Evolutionary conservation across 2,797 vertebrate species (phyloP).

Genomic region (Argentina silus): DNA sequence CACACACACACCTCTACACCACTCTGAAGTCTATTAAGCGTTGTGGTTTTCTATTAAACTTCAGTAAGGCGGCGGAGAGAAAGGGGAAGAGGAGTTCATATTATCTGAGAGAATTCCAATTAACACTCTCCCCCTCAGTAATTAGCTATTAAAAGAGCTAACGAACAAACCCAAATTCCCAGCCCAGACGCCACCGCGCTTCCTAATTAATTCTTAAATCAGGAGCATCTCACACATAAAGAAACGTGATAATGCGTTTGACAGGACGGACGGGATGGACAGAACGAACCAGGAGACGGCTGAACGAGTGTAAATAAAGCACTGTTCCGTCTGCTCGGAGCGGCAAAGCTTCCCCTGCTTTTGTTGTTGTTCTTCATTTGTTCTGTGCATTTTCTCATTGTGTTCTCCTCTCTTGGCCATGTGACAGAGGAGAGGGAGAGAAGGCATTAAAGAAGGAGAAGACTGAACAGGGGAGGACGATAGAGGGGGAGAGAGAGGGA

Average conservation of each 20-base stretch:
- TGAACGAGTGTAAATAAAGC: constrained; percentile 40
- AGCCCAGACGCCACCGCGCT: constrained; percentile 57
- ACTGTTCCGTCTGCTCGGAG: neutral
- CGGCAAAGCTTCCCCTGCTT: constrained; percentile 1
- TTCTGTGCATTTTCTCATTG: constrained; percentile 29
- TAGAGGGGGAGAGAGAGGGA: constrained; percentile 6
- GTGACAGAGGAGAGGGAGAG: constrained; percentile 35
- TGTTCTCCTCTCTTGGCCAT: constrained; percentile 34
- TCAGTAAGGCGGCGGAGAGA: constrained; percentile 47
- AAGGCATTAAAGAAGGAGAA: constrained; percentile 30
- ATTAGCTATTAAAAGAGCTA: constrained; percentile 85
- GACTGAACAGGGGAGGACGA: constrained; percentile 33
- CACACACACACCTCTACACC: neutral
- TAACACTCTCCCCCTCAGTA: constrained; percentile 89
- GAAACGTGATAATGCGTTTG: constrained; percentile 56
- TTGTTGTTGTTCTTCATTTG: constrained; percentile 9
- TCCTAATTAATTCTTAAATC: constrained; percentile 74
- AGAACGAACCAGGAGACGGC: neutral
- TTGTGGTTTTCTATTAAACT: constrained; percentile 67
- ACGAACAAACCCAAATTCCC: constrained; percentile 74
- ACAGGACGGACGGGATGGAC: constrained; percentile 34
- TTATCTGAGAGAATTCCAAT: constrained; percentile 85
- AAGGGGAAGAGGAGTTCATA: constrained; percentile 71
- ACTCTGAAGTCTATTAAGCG: constrained; percentile 48
- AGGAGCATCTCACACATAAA: constrained; percentile 58